Percentiles rank a stretch among this genome's conserved stretches.
Conservation (phyloP, 2,113 vertebrate species). For the Corydoras sp. region DNA sequence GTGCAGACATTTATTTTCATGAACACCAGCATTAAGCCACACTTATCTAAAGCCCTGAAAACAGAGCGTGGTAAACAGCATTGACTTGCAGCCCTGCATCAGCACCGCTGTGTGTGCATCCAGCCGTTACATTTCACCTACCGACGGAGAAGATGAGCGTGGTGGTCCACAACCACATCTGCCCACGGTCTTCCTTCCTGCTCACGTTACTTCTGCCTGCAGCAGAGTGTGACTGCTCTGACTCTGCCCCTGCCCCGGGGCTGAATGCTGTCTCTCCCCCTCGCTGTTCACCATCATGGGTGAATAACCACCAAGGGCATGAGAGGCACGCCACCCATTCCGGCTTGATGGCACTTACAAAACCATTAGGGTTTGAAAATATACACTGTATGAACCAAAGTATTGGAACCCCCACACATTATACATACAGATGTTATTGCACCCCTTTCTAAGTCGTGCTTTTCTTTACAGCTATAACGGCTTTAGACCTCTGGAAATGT, state of each 20-base stretch:
- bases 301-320: neutral
- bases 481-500: no score
- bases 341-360: neutral
- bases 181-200: neutral
- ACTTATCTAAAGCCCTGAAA: neutral
- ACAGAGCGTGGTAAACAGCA: constrained; percentile 7
- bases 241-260: neutral
- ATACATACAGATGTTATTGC: no score
- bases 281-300: neutral
- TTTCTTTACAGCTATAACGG: no score
- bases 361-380: no score
- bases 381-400: no score
- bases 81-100: constrained; percentile 22
- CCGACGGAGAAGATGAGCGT: constrained; percentile 20
- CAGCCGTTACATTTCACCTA: neutral
- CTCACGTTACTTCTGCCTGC: constrained; percentile 18
- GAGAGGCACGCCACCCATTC: neutral
- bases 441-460: no score
- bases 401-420: no score
- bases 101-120: neutral
- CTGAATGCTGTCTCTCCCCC: neutral
- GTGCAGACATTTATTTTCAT: no score
- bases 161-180: constrained; percentile 27
- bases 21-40: no score
- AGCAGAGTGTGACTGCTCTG: constrained; percentile 19